Evolutionary conservation across 1,140 invertebrate species (phyloP).

Genomic region (Polypedilum pembai): DNA sequence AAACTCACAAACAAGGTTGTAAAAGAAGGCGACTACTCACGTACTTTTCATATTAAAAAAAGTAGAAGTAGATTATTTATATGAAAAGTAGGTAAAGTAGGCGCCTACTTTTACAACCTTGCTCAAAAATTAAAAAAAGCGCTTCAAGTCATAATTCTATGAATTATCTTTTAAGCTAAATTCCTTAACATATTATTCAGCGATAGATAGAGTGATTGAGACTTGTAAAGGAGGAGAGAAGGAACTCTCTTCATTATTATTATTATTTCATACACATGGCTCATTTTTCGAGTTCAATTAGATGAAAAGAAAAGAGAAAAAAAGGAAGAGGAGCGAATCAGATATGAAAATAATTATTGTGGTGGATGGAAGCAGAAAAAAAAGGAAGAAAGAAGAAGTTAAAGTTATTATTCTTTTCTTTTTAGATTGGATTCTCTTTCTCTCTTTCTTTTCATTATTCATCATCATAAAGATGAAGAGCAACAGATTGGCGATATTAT

Average conservation of each 20-base stretch:
- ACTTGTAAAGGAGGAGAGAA: not conserved
- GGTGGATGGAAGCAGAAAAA: not conserved
- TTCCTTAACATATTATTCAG: not conserved
- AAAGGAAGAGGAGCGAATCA: slow-evolving; percentile 1
- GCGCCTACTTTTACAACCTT: no score
- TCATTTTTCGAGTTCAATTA: slow-evolving; percentile 3
- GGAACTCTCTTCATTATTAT: not conserved
- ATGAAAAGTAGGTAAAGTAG: no score
- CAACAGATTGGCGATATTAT: slow-evolving; percentile 8
- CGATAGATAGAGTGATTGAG: not conserved
- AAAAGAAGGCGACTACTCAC: no score
- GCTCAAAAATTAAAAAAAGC: no score
- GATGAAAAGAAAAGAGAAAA: not conserved
- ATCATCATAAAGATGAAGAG: not conserved
- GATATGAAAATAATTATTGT: slow-evolving; percentile 4
- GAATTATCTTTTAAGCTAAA: not conserved
- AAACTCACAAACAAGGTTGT: no score
- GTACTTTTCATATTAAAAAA: no score
- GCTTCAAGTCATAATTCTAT: not conserved
- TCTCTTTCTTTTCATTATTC: not conserved
- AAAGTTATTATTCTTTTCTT: no score
- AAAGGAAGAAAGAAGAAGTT: no score
- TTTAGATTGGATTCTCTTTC: not conserved
- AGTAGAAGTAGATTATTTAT: no score
- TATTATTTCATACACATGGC: not conserved